Conservation (phyloP, 2,888 invertebrate genomes). For the Apotomis capreana region DNA sequence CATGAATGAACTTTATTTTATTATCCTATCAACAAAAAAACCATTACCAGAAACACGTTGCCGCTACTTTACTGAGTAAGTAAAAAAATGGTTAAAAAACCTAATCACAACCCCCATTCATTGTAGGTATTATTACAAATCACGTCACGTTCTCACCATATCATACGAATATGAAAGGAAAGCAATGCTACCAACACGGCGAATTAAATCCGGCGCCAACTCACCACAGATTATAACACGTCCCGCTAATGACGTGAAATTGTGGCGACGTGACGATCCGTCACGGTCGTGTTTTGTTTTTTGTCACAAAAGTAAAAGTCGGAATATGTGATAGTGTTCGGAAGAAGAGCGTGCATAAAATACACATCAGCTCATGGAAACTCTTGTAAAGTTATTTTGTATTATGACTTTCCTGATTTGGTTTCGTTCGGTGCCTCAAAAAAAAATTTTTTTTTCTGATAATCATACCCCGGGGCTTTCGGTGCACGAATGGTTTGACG, state of each 20-base stretch:
- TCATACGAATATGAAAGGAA: conserved; percentile 47
- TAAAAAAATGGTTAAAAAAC: conserved; percentile 7
- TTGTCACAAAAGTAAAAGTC: conserved; percentile 72
- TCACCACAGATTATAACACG: conserved; percentile 75
- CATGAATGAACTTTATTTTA: neutral
- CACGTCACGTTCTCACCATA: conserved; percentile 46
- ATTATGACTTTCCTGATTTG: neutral
- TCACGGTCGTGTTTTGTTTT: conserved; percentile 56
- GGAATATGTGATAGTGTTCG: conserved; percentile 62
- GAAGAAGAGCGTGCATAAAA: conserved; percentile 58
- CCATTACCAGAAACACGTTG: conserved; percentile 34
- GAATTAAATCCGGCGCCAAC: conserved; percentile 77
- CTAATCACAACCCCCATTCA: conserved; percentile 23
- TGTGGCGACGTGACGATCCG: conserved; percentile 72
- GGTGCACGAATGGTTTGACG: too few relatives aligned
- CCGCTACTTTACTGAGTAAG: conserved; percentile 38
- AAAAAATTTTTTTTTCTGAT: too few relatives aligned
- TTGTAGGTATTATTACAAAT: conserved; percentile 38
- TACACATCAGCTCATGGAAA: neutral
- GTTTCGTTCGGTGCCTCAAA: too few relatives aligned
- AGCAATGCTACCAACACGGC: conserved; percentile 54
- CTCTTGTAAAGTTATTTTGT: neutral
- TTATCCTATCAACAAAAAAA: neutral
- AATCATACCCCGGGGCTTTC: too few relatives aligned
- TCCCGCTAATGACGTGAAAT: conserved; percentile 77